phyloP scores from a whole-genome alignment of 92 coral and sea anemone genomes.

The Siderastrea siderea region DNA sequence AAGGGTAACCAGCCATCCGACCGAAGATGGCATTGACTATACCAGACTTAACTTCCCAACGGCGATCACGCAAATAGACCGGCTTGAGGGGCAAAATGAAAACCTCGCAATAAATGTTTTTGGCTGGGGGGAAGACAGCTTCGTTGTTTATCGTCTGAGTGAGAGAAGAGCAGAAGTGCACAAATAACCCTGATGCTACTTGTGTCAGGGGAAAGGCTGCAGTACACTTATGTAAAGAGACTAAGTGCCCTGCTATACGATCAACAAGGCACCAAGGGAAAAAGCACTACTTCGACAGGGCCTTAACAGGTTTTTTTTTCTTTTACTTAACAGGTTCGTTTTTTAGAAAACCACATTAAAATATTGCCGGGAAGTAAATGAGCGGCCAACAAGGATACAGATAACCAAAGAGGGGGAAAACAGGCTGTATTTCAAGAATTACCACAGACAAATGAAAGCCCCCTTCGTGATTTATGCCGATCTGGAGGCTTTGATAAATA shows the following conservation, averaged over 20 bases:
- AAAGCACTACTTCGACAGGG: neutral
- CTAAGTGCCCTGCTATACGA: neutral
- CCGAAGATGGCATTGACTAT: neutral
- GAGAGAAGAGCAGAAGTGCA: neutral
- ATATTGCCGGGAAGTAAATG: neutral
- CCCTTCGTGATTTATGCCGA: no score
- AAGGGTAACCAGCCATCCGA: constrained; percentile 7
- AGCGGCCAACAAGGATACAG: neutral
- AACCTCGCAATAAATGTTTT: constrained; percentile 4
- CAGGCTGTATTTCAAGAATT: no score
- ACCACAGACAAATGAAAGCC: no score
- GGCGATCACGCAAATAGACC: neutral
- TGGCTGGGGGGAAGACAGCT: neutral
- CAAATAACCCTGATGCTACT: neutral
- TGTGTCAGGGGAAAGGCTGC: neutral
- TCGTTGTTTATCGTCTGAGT: neutral
- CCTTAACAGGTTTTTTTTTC: neutral
- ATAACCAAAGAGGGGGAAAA: no score
- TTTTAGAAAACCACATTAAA: neutral
- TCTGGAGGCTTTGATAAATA: no score
- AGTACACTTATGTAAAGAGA: neutral
- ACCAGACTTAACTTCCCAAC: neutral
- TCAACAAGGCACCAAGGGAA: neutral
- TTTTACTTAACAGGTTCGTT: no score
- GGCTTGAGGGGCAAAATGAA: constrained; percentile 1